Evolutionary conservation across 37 sponge, comb jelly and placozoan species (phyloP).

Genomic region (Amphimedon queenslandica): DNA sequence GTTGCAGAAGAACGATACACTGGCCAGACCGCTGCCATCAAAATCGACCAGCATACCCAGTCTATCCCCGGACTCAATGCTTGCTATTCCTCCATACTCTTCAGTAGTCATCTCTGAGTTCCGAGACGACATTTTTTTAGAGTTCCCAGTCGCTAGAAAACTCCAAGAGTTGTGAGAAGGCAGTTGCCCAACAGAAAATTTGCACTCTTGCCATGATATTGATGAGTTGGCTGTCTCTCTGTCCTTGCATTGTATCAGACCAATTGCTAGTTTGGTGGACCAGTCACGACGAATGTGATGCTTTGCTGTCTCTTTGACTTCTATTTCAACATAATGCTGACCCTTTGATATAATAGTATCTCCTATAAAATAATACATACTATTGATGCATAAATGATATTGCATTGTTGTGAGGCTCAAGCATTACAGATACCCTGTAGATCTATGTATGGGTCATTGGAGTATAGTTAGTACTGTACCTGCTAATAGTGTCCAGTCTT

Average conservation of each 20-base stretch:
- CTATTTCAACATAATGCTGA: conserved; percentile 34
- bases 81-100: neutral
- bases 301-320: conserved; percentile 22
- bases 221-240: neutral
- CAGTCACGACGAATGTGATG: neutral
- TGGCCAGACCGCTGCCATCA: neutral
- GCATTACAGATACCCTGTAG: conserved; percentile 4
- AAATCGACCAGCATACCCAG: conserved; percentile 41
- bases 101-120: conserved; percentile 3
- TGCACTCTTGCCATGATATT: conserved; percentile 36
- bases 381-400: too few species aligned
- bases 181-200: conserved; percentile 15
- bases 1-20: conserved; percentile 33
- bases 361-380: neutral
- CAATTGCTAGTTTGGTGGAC: conserved; percentile 27
- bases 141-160: conserved; percentile 19
- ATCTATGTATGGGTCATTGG: too few species aligned
- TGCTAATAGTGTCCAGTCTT: neutral
- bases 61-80: conserved; percentile 19
- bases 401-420: neutral
- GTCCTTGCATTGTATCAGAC: conserved; percentile 24
- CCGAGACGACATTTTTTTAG: neutral
- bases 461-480: neutral
- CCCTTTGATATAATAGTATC: conserved; percentile 15
- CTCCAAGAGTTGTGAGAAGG: conserved; percentile 13